Evolutionary conservation across 2,797 vertebrate genomes (phyloP), one percentile per base, ranked within the genome.

Genomic region (Phrynocephalus forsythii): DNA sequence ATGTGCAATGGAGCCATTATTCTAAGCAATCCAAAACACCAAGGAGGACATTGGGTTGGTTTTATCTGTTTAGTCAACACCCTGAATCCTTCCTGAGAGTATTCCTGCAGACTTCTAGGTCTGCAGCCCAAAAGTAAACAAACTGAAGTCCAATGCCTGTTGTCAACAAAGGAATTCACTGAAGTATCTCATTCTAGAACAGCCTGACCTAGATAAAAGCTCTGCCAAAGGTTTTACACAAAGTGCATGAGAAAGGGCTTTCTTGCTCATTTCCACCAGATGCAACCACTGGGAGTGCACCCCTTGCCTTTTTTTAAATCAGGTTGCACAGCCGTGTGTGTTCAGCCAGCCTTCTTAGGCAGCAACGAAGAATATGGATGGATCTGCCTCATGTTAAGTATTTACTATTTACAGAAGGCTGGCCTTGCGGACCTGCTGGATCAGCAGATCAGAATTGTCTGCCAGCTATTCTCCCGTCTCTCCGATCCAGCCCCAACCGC

Each of bases 211-310:
- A 30, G 60, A 76, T 6, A 33, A 68, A 52, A 15, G 22, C 44
- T 83, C n/a, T 63, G 24, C 16, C 69, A 8, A 84, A 30, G 33
- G 15, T 48, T 48, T 66, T 26, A 28, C 67, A 77, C 75, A 66
- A 87, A 82, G n/a, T 52, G 63, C 24, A 60, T 67, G n/a, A 83
- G 72, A 87, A 77, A 52, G 52, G 38, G 38, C 38, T 44, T 4
- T 60, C 16, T 48, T 38, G 67, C 50, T 63, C 22, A 10, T 44
- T 60, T n/a, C 30, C 52, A 84, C 7, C 13, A 28, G 9, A 16
- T 52, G 16, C 52, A 82, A 26, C 30, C 28, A 8, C 6, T 86
- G 24, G 7, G n/a, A 26, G 4, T 38, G 38, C 24, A 15, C 60
- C 60, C 52, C 13, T 56, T 10, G 6, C 8, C 3, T 48, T 76